Evolutionary conservation across 2,888 invertebrate species (phyloP), one percentile per base, ranked within the genome.

Genomic region (Drosophila basisetae): DNA sequence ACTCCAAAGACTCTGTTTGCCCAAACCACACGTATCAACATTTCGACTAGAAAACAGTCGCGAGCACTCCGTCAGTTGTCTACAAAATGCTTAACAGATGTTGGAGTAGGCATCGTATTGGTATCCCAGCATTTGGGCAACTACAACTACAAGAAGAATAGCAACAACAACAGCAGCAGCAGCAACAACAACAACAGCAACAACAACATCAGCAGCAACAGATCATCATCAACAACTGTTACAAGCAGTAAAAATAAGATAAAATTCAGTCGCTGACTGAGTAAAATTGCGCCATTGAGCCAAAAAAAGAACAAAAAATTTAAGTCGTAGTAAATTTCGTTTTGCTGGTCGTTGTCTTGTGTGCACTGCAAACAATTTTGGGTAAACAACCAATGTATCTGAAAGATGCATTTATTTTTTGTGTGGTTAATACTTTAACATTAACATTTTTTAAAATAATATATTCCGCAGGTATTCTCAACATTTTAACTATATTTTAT

Each of bases 201-300:
- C 28, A 55, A 61, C 35, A 70, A 66, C 55, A 22, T 22, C 47
- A 22, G 56, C 47, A 47, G 60, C 64, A 25, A 9, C 47, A 47
- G 73, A 84, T 83, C 68, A 77, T 65, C 76, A 84, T 43, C 77
- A 83, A 85, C 89, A 87, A 90, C 89, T 85, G 85, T 89, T 89
- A 87, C 88, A 75, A 72, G 79, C 74, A 81, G 73, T 89, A 77
- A 82, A 85, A 90, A 89, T 83, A 81, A 89, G 89, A 86, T 89
- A 89, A 79, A 87, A 84, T 84, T 76, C 73, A 77, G 79, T 71
- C 61, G 62, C 76, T 75, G 68, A 80, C 88, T 84, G 68, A 62
- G 70, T 80, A 61, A 83, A 90, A 89, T 85, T 87, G 86, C 90
- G 76, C 76, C 89, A 88, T 67, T 76, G 82, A 70, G 72, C 62